Conservation (phyloP, 2,113 vertebrate genomes). For the Xenopus borealis region DNA sequence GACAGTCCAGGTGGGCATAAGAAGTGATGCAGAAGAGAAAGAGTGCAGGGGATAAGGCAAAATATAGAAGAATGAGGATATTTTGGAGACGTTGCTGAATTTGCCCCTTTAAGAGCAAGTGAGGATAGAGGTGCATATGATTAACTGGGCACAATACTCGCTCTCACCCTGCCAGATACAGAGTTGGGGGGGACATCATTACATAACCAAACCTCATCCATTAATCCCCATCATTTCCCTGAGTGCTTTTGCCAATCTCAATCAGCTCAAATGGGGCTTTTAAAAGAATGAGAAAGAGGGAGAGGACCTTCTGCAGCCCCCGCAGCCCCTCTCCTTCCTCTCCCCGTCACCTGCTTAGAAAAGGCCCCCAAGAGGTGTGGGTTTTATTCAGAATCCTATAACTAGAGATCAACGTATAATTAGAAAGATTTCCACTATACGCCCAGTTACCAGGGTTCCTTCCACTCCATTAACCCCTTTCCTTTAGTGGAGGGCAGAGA, state of each 20-base stretch:
- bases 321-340: neutral
- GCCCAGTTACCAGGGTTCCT: slow-evolving; percentile 1
- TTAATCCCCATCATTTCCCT: slow-evolving; percentile 33
- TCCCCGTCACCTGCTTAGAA: neutral
- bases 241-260: slow-evolving; percentile 17
- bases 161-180: too few relatives aligned
- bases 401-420: neutral
- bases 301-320: neutral
- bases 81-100: neutral
- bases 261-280: slow-evolving; percentile 35
- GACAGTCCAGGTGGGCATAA: neutral
- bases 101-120: too few relatives aligned
- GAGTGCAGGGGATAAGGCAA: neutral
- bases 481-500: neutral
- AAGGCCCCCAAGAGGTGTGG: neutral
- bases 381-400: slow-evolving; percentile 4
- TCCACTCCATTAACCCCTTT: slow-evolving; percentile 35
- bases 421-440: slow-evolving; percentile 6
- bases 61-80: neutral
- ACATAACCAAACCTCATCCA: neutral
- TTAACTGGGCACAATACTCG: too few relatives aligned
- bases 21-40: neutral
- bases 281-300: slow-evolving; percentile 15
- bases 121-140: neutral
- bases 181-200: neutral